Conservation (phyloP, 2,113 vertebrate genomes). For the Pogonocichla stellata region DNA sequence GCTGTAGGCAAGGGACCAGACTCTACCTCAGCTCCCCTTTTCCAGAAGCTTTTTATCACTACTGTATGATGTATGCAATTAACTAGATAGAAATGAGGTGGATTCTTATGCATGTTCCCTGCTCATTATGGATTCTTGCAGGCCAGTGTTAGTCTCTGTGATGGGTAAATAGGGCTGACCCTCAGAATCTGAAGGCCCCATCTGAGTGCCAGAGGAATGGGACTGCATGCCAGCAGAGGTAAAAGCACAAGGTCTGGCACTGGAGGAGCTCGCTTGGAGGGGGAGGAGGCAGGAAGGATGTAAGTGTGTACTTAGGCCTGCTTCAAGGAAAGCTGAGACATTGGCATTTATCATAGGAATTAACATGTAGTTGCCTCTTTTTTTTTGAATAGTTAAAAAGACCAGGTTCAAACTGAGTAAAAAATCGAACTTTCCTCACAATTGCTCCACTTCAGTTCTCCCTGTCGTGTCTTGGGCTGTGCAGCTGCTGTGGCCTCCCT, state of each 20-base stretch:
- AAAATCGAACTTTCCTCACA: background rate
- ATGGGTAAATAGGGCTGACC: background rate
- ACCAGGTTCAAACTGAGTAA: background rate
- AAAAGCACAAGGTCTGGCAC: slow-evolving; percentile 11
- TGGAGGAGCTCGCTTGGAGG: background rate
- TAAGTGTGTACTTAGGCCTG: slow-evolving; percentile 1
- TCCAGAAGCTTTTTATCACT: slow-evolving; percentile 4
- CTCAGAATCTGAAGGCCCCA: background rate
- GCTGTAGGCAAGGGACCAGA: background rate
- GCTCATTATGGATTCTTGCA: background rate
- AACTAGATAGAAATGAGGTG: background rate
- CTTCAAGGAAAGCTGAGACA: background rate
- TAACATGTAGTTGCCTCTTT: background rate
- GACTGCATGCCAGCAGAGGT: background rate
- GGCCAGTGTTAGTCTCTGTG: background rate
- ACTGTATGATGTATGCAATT: background rate
- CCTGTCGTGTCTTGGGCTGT: rapidly evolving
- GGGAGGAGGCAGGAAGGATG: slow-evolving; percentile 29
- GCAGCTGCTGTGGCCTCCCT: background rate
- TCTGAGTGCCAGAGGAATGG: background rate
- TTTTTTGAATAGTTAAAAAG: background rate
- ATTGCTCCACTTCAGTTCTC: background rate
- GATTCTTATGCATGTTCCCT: rapidly evolving
- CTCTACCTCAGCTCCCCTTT: background rate
- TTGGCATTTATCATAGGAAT: background rate